Base-by-base conservation (phyloP, 2,113 vertebrate species). In the Sigmodon hispidus region DNA sequence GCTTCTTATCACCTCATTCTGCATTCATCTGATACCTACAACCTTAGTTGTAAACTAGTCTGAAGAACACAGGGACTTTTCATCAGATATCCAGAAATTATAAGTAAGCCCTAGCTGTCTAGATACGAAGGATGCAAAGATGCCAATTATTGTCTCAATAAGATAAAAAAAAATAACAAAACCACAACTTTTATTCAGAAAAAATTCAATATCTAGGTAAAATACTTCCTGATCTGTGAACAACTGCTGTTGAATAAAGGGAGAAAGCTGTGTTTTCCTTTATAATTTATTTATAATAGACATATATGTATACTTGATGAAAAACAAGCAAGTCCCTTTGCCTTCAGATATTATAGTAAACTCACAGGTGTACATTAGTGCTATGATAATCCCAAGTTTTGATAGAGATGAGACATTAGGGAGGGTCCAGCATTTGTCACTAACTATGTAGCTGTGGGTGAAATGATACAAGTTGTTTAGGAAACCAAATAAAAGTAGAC, bases 241-340 rank as follows among this genome's bases (percentile, higher is more conserved):
- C 94, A 70, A n/a, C 43, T 40, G 21, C 26, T 93, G 9, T 40
- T 34, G 19, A 91, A 75, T 5, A 8, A n/a, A 45, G 72, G 29
- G 63, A 85, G 19, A 70, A 55, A n/a, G n/a, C n/a, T n/a, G n/a
- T 52, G n/a, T 88, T 83, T 90, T 94, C 16, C 43, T 75, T 91
- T 61, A 72, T 43, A 34, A 17, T 29, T 43, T 69, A 61, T 61
- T 52, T 79, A 2, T 19, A 75, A 31, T 10, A 93, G 89, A 40
- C 34, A 17, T 29, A 7, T 3, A 2, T 29, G 45, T 72, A 36
- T 92, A 34, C 40, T 5, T 31, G 48, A 92, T 31, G 17, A 43
- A 83, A 91, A 79, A 12, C 87, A n/a, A 83, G 19, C 65, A 75
- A 75, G 50, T 76, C 15, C 7, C 40, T 75, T 88, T 89, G 55